Base-by-base conservation (phyloP, 2,797 vertebrate genomes). In the Rhinichthys osculus region DNA sequence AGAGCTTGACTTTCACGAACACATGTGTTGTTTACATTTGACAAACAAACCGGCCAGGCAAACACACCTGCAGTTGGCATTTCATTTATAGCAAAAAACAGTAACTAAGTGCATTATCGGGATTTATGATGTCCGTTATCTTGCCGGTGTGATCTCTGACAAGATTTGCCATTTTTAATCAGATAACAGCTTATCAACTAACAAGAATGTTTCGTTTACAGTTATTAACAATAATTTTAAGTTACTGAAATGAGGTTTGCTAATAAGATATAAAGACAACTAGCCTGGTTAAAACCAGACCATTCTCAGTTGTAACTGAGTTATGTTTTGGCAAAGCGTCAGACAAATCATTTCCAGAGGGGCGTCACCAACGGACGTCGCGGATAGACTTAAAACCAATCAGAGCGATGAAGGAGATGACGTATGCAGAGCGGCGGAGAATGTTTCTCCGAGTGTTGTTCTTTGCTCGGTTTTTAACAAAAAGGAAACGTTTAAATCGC, bases 1-100 rank as follows among this genome's bases (percentile, higher is more conserved):
- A 73, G 30, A 50, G 57, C 84, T 66, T 40, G 69, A 52, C 69
- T 81, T 40, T 64, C 16, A 66, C 38, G 23, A 74, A 42, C 54
- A 42, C 23, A 35, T 16, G 52, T 85, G 67, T 14, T 59, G n/a
- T 85, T 81, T 66, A 81, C 77, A 16, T 73, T 9, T 5, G 5
- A 42, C 33, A 67, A 85, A 81, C 69, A 72, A 64, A 30, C 66
- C 69, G 72, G 14, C 62, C 64, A 38, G 19, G 13, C 33, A 50
- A 47, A 71, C 67, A 72, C 67, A 66, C 27, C 6, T 66, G 64
- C 64, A 79, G 42, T 40, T 73, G n/a, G 2, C 8, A 23, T 82
- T 72, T 70, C 2, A 42, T 62, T 72, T 78, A 33, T 44, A 59
- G n/a, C 9, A 62, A 19, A 59, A 82, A 72, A 82, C 35, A 33